Percentiles rank a stretch among this genome's conserved stretches.
Conservation (phyloP, 2,113 vertebrate genomes). For the Chlorodrepanis virens region DNA sequence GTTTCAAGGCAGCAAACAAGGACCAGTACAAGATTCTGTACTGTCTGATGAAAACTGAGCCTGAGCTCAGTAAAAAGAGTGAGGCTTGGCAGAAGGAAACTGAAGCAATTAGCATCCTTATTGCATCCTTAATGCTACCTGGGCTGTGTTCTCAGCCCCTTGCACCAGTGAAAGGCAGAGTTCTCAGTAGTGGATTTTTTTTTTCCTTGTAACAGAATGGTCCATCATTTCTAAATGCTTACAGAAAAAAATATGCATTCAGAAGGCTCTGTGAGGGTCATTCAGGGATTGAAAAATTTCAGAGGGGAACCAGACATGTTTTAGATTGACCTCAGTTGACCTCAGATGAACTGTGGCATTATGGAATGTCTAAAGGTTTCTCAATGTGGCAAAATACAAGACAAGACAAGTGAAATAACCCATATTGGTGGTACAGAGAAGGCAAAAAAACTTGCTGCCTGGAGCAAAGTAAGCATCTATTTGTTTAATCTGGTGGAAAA, state of each 20-base stretch:
- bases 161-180: neutral
- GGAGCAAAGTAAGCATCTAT: neutral
- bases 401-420: neutral
- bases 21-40: neutral
- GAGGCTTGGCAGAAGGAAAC: neutral
- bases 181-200: neutral
- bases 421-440: neutral
- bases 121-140: neutral
- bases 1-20: neutral
- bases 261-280: neutral
- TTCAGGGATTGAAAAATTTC: neutral
- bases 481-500: neutral
- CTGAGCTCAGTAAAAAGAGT: neutral
- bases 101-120: neutral
- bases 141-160: neutral
- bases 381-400: neutral
- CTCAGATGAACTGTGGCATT: neutral
- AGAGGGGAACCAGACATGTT: neutral
- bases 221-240: neutral
- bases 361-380: neutral
- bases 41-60: neutral
- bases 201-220: neutral
- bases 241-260: neutral
- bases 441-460: neutral
- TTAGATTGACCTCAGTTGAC: neutral